Evolutionary conservation across 1,140 invertebrate species (phyloP).

Genomic region (Phymorhynchus buccinoides): DNA sequence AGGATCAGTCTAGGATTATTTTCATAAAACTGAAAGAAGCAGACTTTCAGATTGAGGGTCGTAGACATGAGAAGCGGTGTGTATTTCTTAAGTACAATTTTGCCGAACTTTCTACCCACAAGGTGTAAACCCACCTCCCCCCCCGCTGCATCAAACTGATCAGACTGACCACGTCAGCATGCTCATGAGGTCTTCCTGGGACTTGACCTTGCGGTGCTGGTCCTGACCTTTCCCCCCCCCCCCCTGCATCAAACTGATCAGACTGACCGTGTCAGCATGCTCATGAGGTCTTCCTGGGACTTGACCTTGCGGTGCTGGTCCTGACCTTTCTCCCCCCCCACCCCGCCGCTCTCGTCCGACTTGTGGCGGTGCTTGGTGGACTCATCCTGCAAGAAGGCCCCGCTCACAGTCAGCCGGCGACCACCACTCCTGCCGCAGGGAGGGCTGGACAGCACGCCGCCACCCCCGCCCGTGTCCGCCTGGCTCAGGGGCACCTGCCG

Average conservation of each 20-base stretch:
- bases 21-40: too few relatives aligned
- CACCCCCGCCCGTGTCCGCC: too few relatives aligned
- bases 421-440: not conserved
- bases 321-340: too few relatives aligned
- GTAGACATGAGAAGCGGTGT: too few relatives aligned
- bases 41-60: too few relatives aligned
- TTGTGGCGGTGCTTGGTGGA: constrained; percentile 47
- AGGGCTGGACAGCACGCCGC: not conserved
- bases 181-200: constrained; percentile 49
- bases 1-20: too few relatives aligned
- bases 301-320: constrained; percentile 44
- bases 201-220: constrained; percentile 47
- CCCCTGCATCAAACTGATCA: not conserved
- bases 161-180: too few relatives aligned
- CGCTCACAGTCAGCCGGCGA: not conserved
- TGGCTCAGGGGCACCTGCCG: not conserved
- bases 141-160: too few relatives aligned
- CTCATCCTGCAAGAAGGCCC: not conserved
- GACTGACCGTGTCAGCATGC: not conserved
- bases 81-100: too few relatives aligned
- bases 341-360: constrained; percentile 44
- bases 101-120: too few relatives aligned
- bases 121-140: too few relatives aligned
- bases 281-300: constrained; percentile 54
- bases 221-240: not conserved